Percentiles rank a stretch among this genome's conserved stretches.
These are phyloP conservation scores for Ceratitis capitata DNA, from an alignment of 1,140 invertebrate species.

Conservation along the genomic window DNA sequence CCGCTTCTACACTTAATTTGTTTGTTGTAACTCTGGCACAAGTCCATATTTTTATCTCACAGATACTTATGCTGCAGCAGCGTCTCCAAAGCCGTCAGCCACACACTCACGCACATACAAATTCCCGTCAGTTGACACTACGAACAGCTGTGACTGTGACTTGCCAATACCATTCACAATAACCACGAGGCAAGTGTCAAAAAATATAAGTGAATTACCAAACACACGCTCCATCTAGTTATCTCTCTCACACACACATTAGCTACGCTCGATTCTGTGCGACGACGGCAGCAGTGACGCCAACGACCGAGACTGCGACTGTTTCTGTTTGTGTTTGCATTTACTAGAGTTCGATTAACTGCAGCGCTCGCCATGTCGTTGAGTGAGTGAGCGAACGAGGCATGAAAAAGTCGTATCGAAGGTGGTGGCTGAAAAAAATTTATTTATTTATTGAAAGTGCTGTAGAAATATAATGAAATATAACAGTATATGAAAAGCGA, in stretches of 20 bases:
- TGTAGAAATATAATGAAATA: not conserved
- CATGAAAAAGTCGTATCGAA: not conserved
- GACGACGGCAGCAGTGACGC: not conserved
- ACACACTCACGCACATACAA: not conserved
- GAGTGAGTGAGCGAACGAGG: constrained; percentile 25
- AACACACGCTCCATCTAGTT: not conserved
- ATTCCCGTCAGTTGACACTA: not conserved
- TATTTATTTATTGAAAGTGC: not conserved
- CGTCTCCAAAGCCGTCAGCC: not conserved
- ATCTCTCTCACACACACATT: not conserved
- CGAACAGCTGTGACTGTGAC: not conserved
- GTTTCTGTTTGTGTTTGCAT: not conserved
- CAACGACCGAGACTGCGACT: not conserved
- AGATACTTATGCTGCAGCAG: not conserved
- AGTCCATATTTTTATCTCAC: constrained; percentile 3
- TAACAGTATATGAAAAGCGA: not conserved
- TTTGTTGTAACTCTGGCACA: not conserved
- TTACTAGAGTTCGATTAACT: constrained; percentile 24
- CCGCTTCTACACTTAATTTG: too few relatives aligned
- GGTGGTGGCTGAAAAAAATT: not conserved
- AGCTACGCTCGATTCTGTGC: not conserved
- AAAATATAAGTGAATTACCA: not conserved
- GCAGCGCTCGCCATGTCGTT: not conserved
- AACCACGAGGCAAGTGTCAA: not conserved
- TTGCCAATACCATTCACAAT: not conserved